A percentile compares a stretch with the other conserved stretches of the same genome.
These are phyloP conservation scores for Anguilla rostrata DNA, from an alignment of 2,113 vertebrate genomes.

Conservation along the genomic window DNA sequence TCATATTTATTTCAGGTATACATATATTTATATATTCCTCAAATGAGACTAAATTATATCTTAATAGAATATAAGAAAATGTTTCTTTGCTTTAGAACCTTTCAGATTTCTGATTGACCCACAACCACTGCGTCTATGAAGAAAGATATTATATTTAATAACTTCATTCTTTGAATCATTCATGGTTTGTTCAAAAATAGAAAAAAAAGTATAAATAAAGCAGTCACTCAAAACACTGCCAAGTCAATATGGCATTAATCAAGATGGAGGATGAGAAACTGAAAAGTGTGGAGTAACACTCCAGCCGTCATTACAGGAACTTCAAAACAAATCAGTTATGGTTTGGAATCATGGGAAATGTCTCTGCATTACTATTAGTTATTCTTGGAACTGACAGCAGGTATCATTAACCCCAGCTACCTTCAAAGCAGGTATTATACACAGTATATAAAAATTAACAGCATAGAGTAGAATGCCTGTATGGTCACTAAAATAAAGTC, in stretches of 20 bases:
- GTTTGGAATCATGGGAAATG: conserved; percentile 58
- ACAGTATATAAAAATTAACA: background rate
- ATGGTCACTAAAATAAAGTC: conserved; percentile 19
- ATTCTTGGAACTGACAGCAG: conserved; percentile 66
- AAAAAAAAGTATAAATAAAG: conserved; percentile 1
- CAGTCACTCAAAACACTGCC: conserved; percentile 46
- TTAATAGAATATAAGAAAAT: background rate
- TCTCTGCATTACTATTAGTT: conserved; percentile 66
- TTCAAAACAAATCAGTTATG: conserved; percentile 63
- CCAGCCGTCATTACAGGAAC: conserved; percentile 59
- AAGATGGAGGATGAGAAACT: conserved; percentile 57
- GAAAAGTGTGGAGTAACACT: conserved; percentile 61
- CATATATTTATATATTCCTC: background rate
- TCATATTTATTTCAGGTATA: background rate
- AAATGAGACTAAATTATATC: background rate
- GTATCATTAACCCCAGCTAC: conserved; percentile 75
- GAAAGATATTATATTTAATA: conserved; percentile 12
- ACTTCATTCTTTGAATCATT: conserved; percentile 6
- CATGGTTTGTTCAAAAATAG: conserved; percentile 16
- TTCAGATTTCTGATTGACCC: background rate
- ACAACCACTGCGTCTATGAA: background rate
- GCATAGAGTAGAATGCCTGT: background rate
- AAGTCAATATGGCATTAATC: conserved; percentile 63
- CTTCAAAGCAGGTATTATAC: conserved; percentile 53
- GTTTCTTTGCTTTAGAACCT: background rate